These are phyloP conservation scores for Astyanax mexicanus DNA, from an alignment of 2,797 vertebrate genomes.

Conservation along the genomic window DNA sequence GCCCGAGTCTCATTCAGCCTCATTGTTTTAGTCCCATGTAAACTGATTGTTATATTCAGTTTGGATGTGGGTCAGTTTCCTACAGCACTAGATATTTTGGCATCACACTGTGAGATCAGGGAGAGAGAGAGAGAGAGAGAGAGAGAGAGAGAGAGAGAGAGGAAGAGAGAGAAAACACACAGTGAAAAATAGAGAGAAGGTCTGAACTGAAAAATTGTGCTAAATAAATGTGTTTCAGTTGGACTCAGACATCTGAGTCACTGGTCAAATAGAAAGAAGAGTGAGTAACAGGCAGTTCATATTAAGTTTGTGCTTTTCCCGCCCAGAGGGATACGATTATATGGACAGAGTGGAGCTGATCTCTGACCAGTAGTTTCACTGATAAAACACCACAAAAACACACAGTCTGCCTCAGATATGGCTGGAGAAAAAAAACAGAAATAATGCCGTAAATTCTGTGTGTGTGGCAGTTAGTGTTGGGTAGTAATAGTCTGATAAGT, in stretches of 20 bases:
- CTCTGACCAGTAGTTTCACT: not conserved
- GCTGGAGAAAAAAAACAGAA: not conserved
- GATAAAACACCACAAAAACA: not conserved
- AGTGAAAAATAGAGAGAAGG: not conserved
- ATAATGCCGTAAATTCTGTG: not conserved
- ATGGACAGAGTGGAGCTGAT: not conserved
- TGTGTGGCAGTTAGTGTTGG: not conserved
- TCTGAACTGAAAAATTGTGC: not conserved
- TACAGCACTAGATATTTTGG: not conserved
- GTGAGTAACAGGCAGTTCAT: not conserved
- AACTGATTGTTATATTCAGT: not conserved
- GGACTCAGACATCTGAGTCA: not conserved
- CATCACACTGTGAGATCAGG: not conserved
- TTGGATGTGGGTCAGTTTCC: not conserved
- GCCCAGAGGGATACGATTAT: not conserved
- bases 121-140: not conserved
- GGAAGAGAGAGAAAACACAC: too few relatives aligned
- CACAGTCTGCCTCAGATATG: not conserved
- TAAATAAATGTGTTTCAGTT: not conserved
- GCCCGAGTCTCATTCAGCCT: too few relatives aligned
- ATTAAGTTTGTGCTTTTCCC: slow-evolving; percentile 1
- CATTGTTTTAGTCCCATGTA: not conserved
- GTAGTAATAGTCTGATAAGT: too few relatives aligned
- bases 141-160: not conserved
- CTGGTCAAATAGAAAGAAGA: too few relatives aligned